Evolutionary conservation across 64 coral and sea anemone genomes (phyloP).

Genomic region (Stichodactyla mertensii): DNA sequence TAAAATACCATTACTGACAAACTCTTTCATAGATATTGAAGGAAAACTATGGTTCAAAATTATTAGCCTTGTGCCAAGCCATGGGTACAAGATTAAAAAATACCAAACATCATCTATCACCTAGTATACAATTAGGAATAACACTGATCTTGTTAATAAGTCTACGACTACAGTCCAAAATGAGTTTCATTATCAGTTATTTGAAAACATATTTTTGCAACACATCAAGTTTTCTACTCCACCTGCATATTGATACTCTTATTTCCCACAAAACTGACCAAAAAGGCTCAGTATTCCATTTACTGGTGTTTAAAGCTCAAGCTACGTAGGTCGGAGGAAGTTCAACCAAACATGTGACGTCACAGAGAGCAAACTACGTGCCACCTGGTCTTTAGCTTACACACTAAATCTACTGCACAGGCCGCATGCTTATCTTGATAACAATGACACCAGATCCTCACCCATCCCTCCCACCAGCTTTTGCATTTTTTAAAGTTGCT

Average conservation of each 20-base stretch:
- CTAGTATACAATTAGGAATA: no score
- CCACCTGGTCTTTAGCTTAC: background rate
- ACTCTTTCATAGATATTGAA: no score
- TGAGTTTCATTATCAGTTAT: background rate
- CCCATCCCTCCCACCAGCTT: background rate
- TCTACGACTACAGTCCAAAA: no score
- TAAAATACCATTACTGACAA: no score
- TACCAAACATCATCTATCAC: no score
- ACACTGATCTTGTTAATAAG: no score
- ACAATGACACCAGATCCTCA: background rate
- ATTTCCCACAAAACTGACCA: background rate
- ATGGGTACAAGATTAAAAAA: no score
- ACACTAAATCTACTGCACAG: background rate
- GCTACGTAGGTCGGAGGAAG: background rate
- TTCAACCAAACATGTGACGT: background rate
- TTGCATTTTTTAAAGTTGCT: no score
- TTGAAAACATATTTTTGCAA: background rate
- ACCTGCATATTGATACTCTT: background rate
- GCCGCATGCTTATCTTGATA: background rate
- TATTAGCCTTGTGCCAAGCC: no score
- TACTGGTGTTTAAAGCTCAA: slow-evolving; percentile 11
- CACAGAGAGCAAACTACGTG: background rate
- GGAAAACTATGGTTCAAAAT: no score
- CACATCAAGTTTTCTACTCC: background rate
- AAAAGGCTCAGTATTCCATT: background rate